Percentiles rank a stretch among this genome's conserved stretches.
Conservation (phyloP, 2,888 invertebrate genomes). For the Aleiodes alternator region DNA sequence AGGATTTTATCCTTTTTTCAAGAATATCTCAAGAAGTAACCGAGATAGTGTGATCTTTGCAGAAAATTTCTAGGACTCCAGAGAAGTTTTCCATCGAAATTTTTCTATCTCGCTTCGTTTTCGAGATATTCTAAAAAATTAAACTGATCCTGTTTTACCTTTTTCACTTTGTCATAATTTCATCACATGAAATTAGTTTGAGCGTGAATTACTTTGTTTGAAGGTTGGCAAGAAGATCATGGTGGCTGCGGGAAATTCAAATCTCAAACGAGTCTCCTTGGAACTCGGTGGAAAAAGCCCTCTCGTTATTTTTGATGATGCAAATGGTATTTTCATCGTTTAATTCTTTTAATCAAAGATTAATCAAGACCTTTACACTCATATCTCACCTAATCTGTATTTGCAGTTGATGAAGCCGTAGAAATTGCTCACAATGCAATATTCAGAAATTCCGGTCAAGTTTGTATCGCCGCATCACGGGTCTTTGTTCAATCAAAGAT, state of each 20-base stretch:
- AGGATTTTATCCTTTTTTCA: no score
- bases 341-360: neutral
- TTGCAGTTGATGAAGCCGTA: constrained; percentile 58
- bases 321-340: constrained; percentile 78
- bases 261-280: constrained; percentile 88
- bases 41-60: no score
- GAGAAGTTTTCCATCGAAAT: no score
- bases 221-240: constrained; percentile 68
- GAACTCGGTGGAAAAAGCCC: constrained; percentile 95
- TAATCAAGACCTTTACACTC: neutral
- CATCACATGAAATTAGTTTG: neutral
- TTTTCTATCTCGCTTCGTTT: no score
- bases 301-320: constrained; percentile 88
- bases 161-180: no score
- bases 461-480: constrained; percentile 79
- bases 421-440: constrained; percentile 75
- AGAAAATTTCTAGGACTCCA: no score
- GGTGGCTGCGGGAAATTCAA: constrained; percentile 84
- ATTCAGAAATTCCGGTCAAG: constrained; percentile 79
- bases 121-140: no score
- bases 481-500: constrained; percentile 78
- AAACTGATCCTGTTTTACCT: no score
- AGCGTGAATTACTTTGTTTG: constrained; percentile 17
- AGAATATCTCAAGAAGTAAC: no score
- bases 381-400: constrained; percentile 8